A percentile compares a stretch with the other conserved stretches of the same genome.
Conservation (phyloP, 2,888 invertebrate species). For the Lasioglossum vierecki region DNA sequence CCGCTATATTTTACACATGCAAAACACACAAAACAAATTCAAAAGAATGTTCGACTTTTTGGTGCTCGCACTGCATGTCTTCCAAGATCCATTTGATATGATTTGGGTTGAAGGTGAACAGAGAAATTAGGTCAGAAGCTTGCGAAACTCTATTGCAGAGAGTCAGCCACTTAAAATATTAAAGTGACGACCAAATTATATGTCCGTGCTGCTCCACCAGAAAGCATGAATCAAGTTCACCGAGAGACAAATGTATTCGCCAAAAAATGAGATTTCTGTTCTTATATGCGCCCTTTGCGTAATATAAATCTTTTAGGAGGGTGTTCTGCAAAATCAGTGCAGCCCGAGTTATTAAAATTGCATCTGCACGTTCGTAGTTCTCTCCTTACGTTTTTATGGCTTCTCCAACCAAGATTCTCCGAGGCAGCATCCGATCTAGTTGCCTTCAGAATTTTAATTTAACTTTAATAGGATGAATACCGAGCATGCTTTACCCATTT, state of each 20-base stretch:
- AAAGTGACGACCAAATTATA: not conserved
- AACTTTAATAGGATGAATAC: slow-evolving; percentile 1
- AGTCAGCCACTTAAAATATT: slow-evolving; percentile 3
- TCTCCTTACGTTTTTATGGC: too few relatives aligned
- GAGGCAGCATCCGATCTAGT: slow-evolving; percentile 6
- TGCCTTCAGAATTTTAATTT: slow-evolving; percentile 11
- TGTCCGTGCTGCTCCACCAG: not conserved
- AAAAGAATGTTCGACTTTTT: not conserved
- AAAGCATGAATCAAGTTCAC: not conserved
- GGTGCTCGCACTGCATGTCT: not conserved
- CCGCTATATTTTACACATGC: not conserved
- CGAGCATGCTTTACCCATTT: slow-evolving; percentile 2
- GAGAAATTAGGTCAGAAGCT: not conserved
- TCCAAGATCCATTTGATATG: not conserved
- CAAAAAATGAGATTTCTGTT: slow-evolving; percentile 26
- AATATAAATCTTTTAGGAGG: slow-evolving; percentile 2
- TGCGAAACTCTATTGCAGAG: not conserved
- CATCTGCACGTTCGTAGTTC: not conserved
- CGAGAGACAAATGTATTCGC: slow-evolving; percentile 5
- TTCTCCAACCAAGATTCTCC: not conserved
- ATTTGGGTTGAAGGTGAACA: not conserved
- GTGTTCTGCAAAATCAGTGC: not conserved
- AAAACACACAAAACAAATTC: not conserved
- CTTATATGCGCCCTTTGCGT: not conserved
- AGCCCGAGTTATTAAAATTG: slow-evolving; percentile 3